Evolutionary conservation across 2,797 vertebrate genomes (phyloP), one percentile per base, ranked within the genome.

Genomic region (Menidia menidia): DNA sequence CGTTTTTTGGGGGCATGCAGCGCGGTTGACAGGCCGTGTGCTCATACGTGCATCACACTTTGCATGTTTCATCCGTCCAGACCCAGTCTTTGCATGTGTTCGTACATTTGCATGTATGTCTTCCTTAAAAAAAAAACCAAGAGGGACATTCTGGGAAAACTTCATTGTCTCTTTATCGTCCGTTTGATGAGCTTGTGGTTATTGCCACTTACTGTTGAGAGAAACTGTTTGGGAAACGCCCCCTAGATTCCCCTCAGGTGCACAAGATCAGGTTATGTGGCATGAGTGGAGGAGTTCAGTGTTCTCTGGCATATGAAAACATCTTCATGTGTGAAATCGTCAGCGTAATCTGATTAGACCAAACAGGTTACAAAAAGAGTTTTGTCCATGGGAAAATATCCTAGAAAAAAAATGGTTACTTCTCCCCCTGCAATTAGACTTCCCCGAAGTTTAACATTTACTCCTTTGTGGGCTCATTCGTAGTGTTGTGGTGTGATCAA

Each of bases 31-130:
- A 64, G 55, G 47, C 51, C 30, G 3, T 45, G 14, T 67, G 19
- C 77, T 50, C 76, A 59, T 84, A 65, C 84, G 55, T 63, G 16
- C 68, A 51, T 80, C 50, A 41, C 56, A 53, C 51, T 86, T 78
- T 88, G 69, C 78, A 83, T 87, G 82, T 86, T 57, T 39, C 52
- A 57, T 15, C 54, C 60, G 12, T 58, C 35, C 2, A 30, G 56
- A 0, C 33, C 9, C 60, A 35, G 13, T 73, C 72, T 83, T 71
- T 84, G 66, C 77, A 67, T 76, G 68, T 50, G 18, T 70, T 48
- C 56, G 18, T 63, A 15, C 55, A 62, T 88, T 78, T 89, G 71
- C 84, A 86, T 79, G 77, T 68, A 2, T 30, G 15, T 30, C 42
- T 18, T 66, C 52, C 41, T 25, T 25, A 25, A 25, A 25, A 25